Conservation (phyloP, 1,140 invertebrate species). For the Batillaria attramentaria region DNA sequence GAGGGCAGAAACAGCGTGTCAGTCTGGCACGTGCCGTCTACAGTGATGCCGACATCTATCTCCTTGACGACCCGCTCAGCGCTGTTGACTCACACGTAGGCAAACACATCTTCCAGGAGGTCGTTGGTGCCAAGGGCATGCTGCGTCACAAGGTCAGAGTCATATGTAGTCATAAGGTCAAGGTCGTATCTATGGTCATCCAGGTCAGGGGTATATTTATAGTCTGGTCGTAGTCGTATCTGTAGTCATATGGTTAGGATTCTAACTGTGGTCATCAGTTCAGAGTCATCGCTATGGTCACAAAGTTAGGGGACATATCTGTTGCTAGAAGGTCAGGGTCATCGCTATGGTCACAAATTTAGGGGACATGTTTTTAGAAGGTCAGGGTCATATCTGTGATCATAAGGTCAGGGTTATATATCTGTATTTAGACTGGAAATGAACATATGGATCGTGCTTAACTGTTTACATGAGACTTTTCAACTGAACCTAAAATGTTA, state of each 20-base stretch:
- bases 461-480: neutral
- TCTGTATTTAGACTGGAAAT: too few relatives aligned
- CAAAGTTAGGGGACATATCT: too few relatives aligned
- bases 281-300: too few relatives aligned
- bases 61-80: conserved; percentile 77
- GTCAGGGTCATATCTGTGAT: too few relatives aligned
- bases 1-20: conserved; percentile 29
- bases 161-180: too few relatives aligned
- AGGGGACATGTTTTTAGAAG: too few relatives aligned
- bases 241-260: neutral
- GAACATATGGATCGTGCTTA: neutral
- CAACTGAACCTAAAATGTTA: neutral
- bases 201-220: too few relatives aligned
- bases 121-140: conserved; percentile 54
- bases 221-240: neutral
- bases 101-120: conserved; percentile 63
- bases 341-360: too few relatives aligned
- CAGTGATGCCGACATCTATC: conserved; percentile 76
- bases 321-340: too few relatives aligned
- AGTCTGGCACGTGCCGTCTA: conserved; percentile 30
- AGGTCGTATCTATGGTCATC: too few relatives aligned
- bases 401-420: too few relatives aligned
- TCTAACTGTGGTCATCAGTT: neutral
- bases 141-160: conserved; percentile 10
- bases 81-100: conserved; percentile 48